phyloP scores from a whole-genome alignment of 2,888 invertebrate species.

The Orthosia gothica region DNA sequence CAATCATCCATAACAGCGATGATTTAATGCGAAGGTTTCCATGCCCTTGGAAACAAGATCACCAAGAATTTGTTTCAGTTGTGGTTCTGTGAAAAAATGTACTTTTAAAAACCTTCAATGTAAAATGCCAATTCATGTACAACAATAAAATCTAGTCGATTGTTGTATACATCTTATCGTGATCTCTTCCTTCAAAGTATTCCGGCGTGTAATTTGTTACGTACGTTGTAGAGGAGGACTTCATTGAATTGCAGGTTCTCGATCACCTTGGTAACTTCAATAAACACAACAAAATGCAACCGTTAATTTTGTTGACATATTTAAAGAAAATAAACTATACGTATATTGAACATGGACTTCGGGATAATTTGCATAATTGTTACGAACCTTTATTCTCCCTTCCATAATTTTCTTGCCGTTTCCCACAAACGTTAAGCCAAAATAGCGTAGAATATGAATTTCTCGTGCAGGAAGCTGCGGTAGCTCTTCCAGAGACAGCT shows the following conservation, averaged over 20 bases:
- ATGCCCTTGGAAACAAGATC: constrained; percentile 98
- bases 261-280: constrained; percentile 95
- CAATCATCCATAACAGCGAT: constrained; percentile 96
- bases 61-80: constrained; percentile 97
- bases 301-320: constrained; percentile 28
- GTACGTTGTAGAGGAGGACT: constrained; percentile 94
- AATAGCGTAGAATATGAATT: constrained; percentile 95
- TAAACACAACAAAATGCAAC: constrained; percentile 83
- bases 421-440: constrained; percentile 97
- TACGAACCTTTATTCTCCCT: constrained; percentile 95
- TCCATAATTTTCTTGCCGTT: constrained; percentile 96
- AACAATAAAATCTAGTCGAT: constrained; percentile 34
- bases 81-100: constrained; percentile 93
- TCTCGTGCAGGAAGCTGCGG: constrained; percentile 96
- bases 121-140: constrained; percentile 3
- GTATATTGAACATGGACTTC: too few species aligned
- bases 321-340: not conserved
- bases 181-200: constrained; percentile 96
- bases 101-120: constrained; percentile 29
- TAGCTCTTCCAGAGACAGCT: constrained; percentile 98
- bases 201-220: constrained; percentile 89
- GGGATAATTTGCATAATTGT: not conserved
- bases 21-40: constrained; percentile 99
- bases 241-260: constrained; percentile 88
- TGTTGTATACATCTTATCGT: constrained; percentile 92